Conservation (phyloP, 2,888 invertebrate genomes). For the Pseudanteris insignis region DNA sequence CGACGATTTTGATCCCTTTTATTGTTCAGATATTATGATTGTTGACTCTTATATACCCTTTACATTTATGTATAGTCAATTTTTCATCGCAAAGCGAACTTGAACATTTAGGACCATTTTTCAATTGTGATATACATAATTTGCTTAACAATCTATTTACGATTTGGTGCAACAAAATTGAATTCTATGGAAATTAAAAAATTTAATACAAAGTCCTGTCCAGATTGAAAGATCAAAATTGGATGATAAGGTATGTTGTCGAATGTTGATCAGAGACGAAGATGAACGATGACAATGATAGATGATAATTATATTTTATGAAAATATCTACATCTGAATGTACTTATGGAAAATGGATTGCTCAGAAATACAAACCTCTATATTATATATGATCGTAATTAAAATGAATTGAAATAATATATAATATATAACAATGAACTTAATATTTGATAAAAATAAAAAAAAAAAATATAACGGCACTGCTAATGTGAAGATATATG, state of each 20-base stretch:
- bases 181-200: background rate
- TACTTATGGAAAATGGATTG: slow-evolving; percentile 36
- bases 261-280: background rate
- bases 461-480: slow-evolving; percentile 8
- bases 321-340: slow-evolving; percentile 29
- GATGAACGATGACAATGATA: slow-evolving; percentile 5
- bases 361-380: slow-evolving; percentile 30
- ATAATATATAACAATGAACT: slow-evolving; percentile 11
- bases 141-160: too few relatives aligned
- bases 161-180: too few relatives aligned
- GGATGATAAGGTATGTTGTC: background rate
- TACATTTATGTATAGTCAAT: too few relatives aligned
- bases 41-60: slow-evolving; percentile 7
- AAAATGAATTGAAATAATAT: slow-evolving; percentile 1
- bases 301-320: slow-evolving; percentile 36
- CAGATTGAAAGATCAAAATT: slow-evolving; percentile 8
- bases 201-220: background rate
- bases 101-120: background rate
- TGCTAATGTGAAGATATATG: slow-evolving; percentile 18
- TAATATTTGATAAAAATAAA: slow-evolving; percentile 7
- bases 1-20: slow-evolving; percentile 4
- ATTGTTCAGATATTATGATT: slow-evolving; percentile 1
- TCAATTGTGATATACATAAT: too few relatives aligned
- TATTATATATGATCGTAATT: slow-evolving; percentile 18
- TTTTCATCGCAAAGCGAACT: too few relatives aligned